These are phyloP conservation scores for Kudoa iwatai DNA, from an alignment of 30 jellyfish, hydroid and myxozoan genomes.

Conservation along the genomic window DNA sequence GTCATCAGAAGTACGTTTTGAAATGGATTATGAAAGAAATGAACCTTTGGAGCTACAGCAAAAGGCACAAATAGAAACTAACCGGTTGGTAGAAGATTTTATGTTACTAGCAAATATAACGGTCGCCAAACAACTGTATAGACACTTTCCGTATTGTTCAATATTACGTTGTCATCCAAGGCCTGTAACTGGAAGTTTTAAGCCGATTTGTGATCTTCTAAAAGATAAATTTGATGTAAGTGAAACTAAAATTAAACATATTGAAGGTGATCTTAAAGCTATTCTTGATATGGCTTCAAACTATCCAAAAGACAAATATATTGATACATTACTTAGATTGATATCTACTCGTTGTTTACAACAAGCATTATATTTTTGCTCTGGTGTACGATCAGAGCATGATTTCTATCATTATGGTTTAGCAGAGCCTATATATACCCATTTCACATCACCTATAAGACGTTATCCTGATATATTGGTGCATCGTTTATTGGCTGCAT, in stretches of 20 bases:
- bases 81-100: conserved; percentile 64
- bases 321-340: conserved; percentile 24
- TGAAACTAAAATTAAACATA: neutral
- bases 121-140: conserved; percentile 48
- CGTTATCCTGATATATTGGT: conserved; percentile 56
- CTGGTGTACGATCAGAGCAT: conserved; percentile 22
- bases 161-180: conserved; percentile 44
- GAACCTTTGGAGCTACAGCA: conserved; percentile 60
- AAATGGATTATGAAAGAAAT: conserved; percentile 62
- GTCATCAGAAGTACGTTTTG: conserved; percentile 58
- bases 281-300: conserved; percentile 22
- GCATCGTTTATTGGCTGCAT: conserved; percentile 40
- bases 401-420: conserved; percentile 40
- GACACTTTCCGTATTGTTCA: conserved; percentile 51
- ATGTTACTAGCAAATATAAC: conserved; percentile 83
- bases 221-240: neutral
- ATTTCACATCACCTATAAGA: conserved; percentile 75
- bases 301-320: conserved; percentile 26
- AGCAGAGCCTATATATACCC: conserved; percentile 78
- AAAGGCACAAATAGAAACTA: conserved; percentile 47
- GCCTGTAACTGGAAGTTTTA: conserved; percentile 47
- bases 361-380: conserved; percentile 37
- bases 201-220: conserved; percentile 2
- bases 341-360: conserved; percentile 66
- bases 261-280: conserved; percentile 3